Evolutionary conservation across 2,888 invertebrate species (phyloP).

Genomic region (Magallana nippona): DNA sequence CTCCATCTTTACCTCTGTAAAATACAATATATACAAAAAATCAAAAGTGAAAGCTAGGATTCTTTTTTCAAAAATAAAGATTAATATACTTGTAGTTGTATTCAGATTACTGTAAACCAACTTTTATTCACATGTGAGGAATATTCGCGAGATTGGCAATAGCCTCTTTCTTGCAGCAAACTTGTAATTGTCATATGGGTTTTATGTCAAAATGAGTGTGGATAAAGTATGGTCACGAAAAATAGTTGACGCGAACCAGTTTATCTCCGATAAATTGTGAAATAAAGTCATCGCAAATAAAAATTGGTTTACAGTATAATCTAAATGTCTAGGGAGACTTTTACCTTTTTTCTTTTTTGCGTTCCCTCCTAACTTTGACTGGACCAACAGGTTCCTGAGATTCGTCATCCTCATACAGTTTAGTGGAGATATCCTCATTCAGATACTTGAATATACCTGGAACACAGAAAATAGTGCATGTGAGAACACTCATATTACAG

Average conservation of each 20-base stretch:
- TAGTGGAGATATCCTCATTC: conserved; percentile 72
- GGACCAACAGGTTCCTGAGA: conserved; percentile 11
- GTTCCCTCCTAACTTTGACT: conserved; percentile 41
- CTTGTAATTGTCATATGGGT: too few species aligned
- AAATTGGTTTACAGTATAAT: too few species aligned
- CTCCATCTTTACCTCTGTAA: conserved; percentile 35
- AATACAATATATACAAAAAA: background rate
- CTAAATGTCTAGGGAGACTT: background rate
- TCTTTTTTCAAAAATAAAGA: background rate
- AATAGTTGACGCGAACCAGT: too few species aligned
- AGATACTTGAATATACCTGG: conserved; percentile 74
- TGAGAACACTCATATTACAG: background rate
- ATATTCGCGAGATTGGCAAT: too few species aligned
- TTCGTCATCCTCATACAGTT: conserved; percentile 62
- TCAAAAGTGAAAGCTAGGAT: background rate
- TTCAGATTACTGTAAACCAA: too few species aligned
- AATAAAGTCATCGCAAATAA: too few species aligned
- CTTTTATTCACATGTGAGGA: too few species aligned
- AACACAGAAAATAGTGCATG: background rate
- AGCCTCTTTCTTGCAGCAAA: too few species aligned
- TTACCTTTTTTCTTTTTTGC: conserved; percentile 56
- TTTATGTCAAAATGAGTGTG: too few species aligned
- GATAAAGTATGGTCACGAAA: too few species aligned
- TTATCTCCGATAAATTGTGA: too few species aligned
- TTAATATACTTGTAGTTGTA: too few species aligned